These are phyloP conservation scores for Hesperia comma DNA, from an alignment of 2,888 invertebrate species.

Conservation along the genomic window DNA sequence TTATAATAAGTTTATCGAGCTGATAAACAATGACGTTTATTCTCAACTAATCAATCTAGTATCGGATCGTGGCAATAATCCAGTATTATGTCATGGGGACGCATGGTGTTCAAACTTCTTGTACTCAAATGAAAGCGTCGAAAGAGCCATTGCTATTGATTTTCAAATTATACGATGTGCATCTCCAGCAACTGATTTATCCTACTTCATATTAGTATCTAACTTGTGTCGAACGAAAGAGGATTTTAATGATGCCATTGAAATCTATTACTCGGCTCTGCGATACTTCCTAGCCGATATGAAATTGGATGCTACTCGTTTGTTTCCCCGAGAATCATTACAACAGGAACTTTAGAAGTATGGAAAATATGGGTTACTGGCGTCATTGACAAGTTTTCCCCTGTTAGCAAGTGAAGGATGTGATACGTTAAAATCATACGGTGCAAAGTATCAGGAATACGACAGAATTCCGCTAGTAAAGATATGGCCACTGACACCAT, in stretches of 20 bases:
- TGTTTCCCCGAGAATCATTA: constrained; percentile 52
- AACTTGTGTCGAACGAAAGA: constrained; percentile 52
- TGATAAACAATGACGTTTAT: constrained; percentile 53
- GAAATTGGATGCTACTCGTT: constrained; percentile 50
- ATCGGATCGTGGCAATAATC: constrained; percentile 46
- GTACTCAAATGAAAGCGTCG: constrained; percentile 49
- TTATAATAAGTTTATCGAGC: constrained; percentile 54
- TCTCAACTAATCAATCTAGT: constrained; percentile 50
- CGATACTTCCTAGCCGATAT: constrained; percentile 58
- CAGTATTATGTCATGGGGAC: constrained; percentile 62
- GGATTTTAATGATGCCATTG: constrained; percentile 54
- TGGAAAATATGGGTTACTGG: constrained; percentile 57
- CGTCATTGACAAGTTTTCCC: constrained; percentile 54
- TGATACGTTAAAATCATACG: constrained; percentile 50
- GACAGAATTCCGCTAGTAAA: constrained; percentile 57
- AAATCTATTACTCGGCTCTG: constrained; percentile 53
- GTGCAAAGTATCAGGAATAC: constrained; percentile 45
- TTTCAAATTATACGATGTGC: constrained; percentile 59
- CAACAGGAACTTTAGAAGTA: constrained; percentile 55
- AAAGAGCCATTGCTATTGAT: constrained; percentile 52
- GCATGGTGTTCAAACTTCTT: constrained; percentile 63
- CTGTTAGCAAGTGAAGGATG: constrained; percentile 54
- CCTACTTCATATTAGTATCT: constrained; percentile 48
- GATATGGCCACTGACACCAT: constrained; percentile 57
- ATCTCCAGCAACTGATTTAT: constrained; percentile 57